Conservation (phyloP, 2,797 vertebrate genomes). For the Sylvilagus floridanus region DNA sequence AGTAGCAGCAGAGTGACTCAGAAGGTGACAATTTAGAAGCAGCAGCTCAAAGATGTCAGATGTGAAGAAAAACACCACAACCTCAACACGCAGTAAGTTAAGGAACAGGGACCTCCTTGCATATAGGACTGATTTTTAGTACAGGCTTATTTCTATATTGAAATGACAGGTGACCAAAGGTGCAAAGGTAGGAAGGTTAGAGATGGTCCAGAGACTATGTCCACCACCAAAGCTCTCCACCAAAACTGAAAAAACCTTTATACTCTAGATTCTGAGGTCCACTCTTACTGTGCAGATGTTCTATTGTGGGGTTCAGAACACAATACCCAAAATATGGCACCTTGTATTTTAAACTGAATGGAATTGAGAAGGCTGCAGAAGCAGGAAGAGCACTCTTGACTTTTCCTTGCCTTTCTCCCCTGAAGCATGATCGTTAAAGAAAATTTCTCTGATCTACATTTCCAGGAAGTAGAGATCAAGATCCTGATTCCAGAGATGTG, state of each 20-base stretch:
- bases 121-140: background rate
- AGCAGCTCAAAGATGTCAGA: background rate
- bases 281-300: background rate
- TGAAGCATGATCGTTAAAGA: background rate
- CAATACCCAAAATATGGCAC: background rate
- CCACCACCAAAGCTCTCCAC: background rate
- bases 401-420: background rate
- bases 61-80: background rate
- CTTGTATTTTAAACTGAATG: background rate
- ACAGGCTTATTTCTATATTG: background rate
- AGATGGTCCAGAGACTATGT: background rate
- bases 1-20: background rate
- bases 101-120: background rate
- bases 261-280: background rate
- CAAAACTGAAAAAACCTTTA: background rate
- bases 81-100: background rate
- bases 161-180: background rate
- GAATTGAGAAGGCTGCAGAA: background rate
- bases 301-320: background rate
- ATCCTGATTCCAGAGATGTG: background rate
- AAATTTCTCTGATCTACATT: background rate
- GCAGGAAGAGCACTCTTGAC: background rate
- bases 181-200: fast-evolving
- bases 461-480: background rate
- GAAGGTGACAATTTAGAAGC: background rate